Conservation (phyloP, 2,113 vertebrate species). For the Calyptommatus sinebrachiatus region DNA sequence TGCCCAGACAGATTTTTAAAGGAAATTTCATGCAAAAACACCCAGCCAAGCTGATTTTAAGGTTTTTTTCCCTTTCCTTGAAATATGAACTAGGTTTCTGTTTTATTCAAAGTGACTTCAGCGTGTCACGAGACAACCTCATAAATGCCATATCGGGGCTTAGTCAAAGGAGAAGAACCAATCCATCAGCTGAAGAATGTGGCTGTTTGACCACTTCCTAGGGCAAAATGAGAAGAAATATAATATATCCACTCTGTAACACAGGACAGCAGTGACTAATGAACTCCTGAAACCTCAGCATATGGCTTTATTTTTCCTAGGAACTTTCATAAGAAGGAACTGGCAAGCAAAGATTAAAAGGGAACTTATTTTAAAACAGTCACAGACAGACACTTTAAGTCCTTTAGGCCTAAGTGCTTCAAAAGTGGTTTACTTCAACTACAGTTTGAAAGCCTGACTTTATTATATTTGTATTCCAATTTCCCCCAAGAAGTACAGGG, state of each 20-base stretch:
- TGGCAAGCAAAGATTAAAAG: background rate
- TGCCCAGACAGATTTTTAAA: constrained; percentile 38
- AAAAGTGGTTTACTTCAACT: background rate
- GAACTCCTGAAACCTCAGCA: constrained; percentile 54
- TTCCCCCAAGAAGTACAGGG: background rate
- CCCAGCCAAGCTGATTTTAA: constrained; percentile 43
- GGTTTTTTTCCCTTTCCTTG: constrained; percentile 56
- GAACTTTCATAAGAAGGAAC: constrained; percentile 54
- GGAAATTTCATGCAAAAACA: constrained; percentile 47
- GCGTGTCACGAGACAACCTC: constrained; percentile 70
- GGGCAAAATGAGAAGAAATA: constrained; percentile 67
- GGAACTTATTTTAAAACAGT: background rate
- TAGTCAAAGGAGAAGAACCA: constrained; percentile 63
- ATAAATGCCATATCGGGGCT: constrained; percentile 71
- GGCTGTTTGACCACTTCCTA: constrained; percentile 74
- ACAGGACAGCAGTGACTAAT: constrained; percentile 54
- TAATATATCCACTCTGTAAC: constrained; percentile 74
- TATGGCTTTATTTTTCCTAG: constrained; percentile 59
- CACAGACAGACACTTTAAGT: background rate
- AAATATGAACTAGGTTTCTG: constrained; percentile 61
- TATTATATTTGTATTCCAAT: background rate
- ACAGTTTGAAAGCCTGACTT: background rate
- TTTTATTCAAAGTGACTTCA: constrained; percentile 68
- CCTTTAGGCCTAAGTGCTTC: background rate
- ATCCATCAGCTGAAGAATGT: constrained; percentile 77